Base-by-base conservation (phyloP, 2,888 invertebrate species). In the Priapulus caudatus region DNA sequence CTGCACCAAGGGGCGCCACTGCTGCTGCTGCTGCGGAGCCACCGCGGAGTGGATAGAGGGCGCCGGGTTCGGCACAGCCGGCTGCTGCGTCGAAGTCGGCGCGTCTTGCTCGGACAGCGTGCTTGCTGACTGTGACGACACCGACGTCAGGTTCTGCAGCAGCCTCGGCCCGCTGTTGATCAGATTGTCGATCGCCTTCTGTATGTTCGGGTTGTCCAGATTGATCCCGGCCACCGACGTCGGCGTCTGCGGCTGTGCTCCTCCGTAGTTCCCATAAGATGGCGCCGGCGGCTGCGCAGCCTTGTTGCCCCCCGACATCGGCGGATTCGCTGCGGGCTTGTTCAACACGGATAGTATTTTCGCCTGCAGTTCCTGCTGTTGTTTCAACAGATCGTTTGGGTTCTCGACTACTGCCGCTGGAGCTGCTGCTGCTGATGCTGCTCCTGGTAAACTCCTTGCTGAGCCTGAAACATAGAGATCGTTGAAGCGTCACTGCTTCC, bases 261-360 rank as follows among this genome's bases (percentile, higher is more conserved):
- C 22, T 19, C 21, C 19, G 4, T 21, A 16, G 5, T 21, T 4
- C 23, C 5, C 48, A 4, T 23, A 18, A 5, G 33, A 33, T 10
- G 33, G 33, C 10, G 33, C n/a, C 10, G 33, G 33, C 10, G 33
- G 10, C n/a, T 33, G 33, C 10, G 33, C 10, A 33, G n/a, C 33
- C n/a, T 10, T 10, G 33, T 10, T 33, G 10, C 10, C 10, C 10
- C 10, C 10, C 10, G 33, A 33, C n/a, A 4, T 10, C 20, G 51
- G 48, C 15, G 16, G 23, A 10, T 5, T 16, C 4, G 23, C 3
- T 22, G 15, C 10, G 5, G 49, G 5, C 10, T 78, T 82, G 65
- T 84, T 84, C 55, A 86, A 70, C 59, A 86, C 84, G 67, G 79
- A 85, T 59, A 87, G 72, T 60, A 87, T 87, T 58, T 86, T 78